Percentiles rank a stretch among this genome's conserved stretches.
These are phyloP conservation scores for Oxyruncus cristatus DNA, from an alignment of 2,113 vertebrate genomes.

Conservation along the genomic window DNA sequence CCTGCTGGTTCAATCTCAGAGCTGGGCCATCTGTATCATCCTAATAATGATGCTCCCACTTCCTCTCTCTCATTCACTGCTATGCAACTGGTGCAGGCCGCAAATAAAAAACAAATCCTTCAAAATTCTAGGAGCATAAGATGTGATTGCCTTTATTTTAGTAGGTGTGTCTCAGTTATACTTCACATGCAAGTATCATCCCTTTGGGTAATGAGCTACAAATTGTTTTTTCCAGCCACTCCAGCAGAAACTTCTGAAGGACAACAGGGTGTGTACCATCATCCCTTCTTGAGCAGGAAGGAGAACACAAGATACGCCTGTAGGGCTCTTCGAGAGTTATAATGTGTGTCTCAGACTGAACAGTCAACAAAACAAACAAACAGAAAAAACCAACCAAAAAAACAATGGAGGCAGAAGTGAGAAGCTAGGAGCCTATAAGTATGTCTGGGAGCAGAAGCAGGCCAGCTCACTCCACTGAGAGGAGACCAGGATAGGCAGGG, in stretches of 20 bases:
- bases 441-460: neutral
- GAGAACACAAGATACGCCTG: neutral
- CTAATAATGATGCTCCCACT: neutral
- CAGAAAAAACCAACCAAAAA: neutral
- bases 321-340: neutral
- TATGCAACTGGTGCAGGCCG: neutral
- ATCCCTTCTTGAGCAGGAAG: neutral
- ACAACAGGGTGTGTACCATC: fast-evolving
- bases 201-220: neutral
- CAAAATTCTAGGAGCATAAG: neutral
- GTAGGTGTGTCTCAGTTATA: neutral
- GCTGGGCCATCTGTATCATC: neutral
- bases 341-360: neutral
- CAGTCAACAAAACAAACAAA: neutral
- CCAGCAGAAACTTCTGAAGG: neutral
- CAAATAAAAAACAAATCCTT: neutral
- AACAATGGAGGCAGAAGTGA: neutral
- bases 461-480: neutral
- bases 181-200: neutral
- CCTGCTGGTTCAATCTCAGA: neutral
- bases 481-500: neutral
- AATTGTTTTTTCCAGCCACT: neutral
- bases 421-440: neutral
- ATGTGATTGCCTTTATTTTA: neutral
- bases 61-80: neutral